Evolutionary conservation across 2,113 vertebrate species (phyloP).

Genomic region (Anarhynchus alexandrinus): DNA sequence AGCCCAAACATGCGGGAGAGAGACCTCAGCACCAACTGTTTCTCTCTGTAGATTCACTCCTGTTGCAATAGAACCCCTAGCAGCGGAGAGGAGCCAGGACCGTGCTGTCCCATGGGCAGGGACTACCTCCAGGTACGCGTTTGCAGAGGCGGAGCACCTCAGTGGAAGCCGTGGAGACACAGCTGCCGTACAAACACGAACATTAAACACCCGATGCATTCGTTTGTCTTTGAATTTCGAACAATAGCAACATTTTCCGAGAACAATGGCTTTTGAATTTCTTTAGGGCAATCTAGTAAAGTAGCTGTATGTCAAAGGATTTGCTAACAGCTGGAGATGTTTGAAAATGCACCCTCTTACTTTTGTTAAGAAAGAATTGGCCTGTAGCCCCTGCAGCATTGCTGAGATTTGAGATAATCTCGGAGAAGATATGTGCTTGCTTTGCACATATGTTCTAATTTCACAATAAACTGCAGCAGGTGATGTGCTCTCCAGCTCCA

Average conservation of each 20-base stretch:
- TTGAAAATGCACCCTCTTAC: neutral
- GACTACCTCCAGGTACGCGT: neutral
- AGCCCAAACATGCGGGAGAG: neutral
- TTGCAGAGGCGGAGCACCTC: neutral
- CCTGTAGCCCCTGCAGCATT: neutral
- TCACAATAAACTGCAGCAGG: neutral
- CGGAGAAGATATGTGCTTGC: neutral
- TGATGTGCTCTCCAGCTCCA: neutral
- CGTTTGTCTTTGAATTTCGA: neutral
- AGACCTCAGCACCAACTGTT: accelerated
- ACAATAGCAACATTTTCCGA: neutral
- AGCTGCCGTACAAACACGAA: neutral
- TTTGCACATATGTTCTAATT: neutral
- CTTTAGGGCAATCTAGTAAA: neutral
- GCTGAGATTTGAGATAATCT: constrained; percentile 1
- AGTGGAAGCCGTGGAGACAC: neutral
- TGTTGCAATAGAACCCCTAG: neutral
- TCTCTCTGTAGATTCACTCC: neutral
- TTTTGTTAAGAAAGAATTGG: neutral
- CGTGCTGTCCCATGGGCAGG: neutral
- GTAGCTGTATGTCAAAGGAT: neutral
- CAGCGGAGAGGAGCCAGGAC: accelerated
- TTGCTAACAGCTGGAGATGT: neutral
- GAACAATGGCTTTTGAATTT: neutral
- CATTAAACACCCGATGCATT: neutral